These are phyloP conservation scores for Limosa lapponica DNA, from an alignment of 2,797 vertebrate species.

Conservation along the genomic window DNA sequence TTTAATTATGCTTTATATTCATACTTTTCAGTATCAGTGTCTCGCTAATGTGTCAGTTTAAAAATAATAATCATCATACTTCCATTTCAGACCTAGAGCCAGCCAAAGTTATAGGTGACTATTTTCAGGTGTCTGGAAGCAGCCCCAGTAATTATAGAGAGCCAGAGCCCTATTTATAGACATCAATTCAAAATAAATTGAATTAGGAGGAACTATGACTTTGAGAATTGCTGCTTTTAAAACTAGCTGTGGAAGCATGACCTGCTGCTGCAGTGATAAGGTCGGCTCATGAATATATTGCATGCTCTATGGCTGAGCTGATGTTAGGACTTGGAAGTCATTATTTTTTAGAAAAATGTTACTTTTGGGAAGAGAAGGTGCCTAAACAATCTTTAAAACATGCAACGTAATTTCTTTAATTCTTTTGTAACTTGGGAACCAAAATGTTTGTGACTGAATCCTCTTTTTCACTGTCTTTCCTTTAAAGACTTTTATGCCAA, in stretches of 20 bases:
- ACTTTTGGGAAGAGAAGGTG: neutral
- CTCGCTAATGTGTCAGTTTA: neutral
- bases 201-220: neutral
- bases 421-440: neutral
- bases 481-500: neutral
- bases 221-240: neutral
- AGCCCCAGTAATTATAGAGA: neutral
- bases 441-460: neutral
- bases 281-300: neutral
- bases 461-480: neutral
- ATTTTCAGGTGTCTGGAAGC: neutral
- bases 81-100: neutral
- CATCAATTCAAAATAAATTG: neutral
- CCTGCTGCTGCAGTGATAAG: neutral
- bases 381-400: neutral
- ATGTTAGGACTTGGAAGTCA: neutral
- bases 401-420: neutral
- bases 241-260: neutral
- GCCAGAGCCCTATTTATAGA: neutral
- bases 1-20: neutral
- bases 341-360: neutral
- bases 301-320: neutral
- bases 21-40: neutral
- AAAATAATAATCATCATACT: neutral
- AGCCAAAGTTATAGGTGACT: neutral